These are phyloP conservation scores for Tachysurus vachellii DNA, from an alignment of 2,113 vertebrate species.

Conservation along the genomic window DNA sequence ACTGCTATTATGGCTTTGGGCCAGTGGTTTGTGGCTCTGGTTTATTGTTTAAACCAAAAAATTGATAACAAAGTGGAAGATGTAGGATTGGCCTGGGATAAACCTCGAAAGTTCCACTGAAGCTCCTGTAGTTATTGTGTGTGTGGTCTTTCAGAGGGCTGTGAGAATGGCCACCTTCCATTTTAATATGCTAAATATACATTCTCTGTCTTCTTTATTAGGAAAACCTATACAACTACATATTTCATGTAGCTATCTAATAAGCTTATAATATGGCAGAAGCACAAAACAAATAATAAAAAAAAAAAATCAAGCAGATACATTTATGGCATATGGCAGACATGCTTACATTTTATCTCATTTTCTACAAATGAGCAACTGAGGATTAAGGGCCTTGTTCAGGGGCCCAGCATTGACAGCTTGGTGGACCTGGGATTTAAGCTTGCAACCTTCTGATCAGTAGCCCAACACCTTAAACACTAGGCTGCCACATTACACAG, in stretches of 20 bases:
- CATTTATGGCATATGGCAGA: too few species aligned
- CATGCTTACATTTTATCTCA: too few species aligned
- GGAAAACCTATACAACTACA: not conserved
- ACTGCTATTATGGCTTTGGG: constrained; percentile 42
- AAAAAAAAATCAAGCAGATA: not conserved
- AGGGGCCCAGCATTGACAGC: too few species aligned
- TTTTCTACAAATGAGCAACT: too few species aligned
- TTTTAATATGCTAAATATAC: not conserved
- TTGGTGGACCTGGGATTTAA: too few species aligned
- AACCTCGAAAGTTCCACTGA: not conserved
- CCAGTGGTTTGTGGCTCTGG: constrained; percentile 44
- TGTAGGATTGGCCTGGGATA: not conserved
- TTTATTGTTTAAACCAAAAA: constrained; percentile 34
- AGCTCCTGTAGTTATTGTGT: constrained; percentile 6
- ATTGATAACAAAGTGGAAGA: constrained; percentile 36
- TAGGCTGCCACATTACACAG: too few species aligned
- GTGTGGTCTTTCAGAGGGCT: not conserved
- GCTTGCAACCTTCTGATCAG: too few species aligned
- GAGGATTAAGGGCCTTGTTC: too few species aligned
- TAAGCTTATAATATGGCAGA: not conserved
- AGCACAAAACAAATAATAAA: not conserved
- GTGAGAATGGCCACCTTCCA: not conserved
- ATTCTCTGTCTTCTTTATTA: not conserved
- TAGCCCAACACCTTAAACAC: too few species aligned
- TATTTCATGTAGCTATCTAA: not conserved